phyloP scores from a whole-genome alignment of 2,113 vertebrate genomes.

The Saccopteryx leptura region DNA sequence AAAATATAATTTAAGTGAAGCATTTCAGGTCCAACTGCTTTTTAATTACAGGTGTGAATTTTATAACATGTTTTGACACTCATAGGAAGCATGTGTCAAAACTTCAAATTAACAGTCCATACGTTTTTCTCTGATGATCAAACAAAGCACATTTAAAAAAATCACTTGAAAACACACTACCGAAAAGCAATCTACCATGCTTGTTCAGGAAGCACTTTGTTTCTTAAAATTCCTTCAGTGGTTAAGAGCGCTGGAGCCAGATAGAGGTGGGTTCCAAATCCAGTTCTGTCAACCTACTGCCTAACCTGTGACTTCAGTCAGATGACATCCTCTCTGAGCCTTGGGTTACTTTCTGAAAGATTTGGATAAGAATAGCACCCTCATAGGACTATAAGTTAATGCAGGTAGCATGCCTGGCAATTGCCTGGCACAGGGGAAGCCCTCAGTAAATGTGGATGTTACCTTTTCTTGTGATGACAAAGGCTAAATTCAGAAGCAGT shows the following conservation, averaged over 20 bases:
- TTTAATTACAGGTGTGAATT: slow-evolving; percentile 71
- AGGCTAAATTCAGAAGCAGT: not conserved
- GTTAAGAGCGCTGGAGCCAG: not conserved
- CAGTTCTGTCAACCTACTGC: not conserved
- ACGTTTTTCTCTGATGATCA: slow-evolving; percentile 62
- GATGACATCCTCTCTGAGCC: not conserved
- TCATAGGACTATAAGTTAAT: not conserved
- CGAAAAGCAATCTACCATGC: not conserved
- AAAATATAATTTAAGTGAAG: slow-evolving; percentile 20
- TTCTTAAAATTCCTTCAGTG: not conserved
- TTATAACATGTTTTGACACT: slow-evolving; percentile 63
- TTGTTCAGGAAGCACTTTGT: not conserved
- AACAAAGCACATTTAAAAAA: slow-evolving; percentile 32
- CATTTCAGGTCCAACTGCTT: slow-evolving; percentile 54
- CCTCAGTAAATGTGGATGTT: not conserved
- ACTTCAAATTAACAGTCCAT: slow-evolving; percentile 53
- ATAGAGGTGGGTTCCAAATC: not conserved
- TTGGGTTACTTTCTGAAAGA: not conserved
- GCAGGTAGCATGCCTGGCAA: not conserved
- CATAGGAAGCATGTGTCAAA: slow-evolving; percentile 50
- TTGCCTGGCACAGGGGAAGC: not conserved
- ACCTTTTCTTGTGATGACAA: not conserved
- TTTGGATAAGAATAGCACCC: not conserved
- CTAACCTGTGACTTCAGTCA: not conserved
- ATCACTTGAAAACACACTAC: slow-evolving; percentile 24